Evolutionary conservation across 2,888 invertebrate genomes (phyloP).

Genomic region (Sipha maydis): DNA sequence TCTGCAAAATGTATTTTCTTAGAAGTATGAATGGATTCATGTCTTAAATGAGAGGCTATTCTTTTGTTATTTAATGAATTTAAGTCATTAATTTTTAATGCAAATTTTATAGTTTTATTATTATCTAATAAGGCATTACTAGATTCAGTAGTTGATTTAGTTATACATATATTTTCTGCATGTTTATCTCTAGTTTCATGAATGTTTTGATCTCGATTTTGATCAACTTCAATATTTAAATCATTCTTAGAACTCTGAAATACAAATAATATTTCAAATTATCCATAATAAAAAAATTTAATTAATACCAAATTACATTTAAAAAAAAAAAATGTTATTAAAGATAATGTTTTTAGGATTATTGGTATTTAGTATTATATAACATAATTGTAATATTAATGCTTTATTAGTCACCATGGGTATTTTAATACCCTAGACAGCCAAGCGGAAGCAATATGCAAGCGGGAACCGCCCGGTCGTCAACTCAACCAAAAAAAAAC

Average conservation of each 20-base stretch:
- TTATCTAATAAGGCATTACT: background rate
- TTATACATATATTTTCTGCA: background rate
- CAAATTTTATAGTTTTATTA: slow-evolving; percentile 37
- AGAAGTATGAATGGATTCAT: slow-evolving; percentile 74
- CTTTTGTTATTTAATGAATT: background rate
- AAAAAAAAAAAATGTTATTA: background rate
- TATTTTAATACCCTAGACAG: too few species aligned
- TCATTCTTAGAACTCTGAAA: background rate
- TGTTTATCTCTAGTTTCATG: background rate
- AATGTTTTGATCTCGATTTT: too few species aligned
- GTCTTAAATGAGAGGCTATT: background rate
- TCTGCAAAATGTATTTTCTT: slow-evolving; percentile 71
- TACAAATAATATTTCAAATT: background rate
- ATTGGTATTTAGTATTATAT: too few species aligned
- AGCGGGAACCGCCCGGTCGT: too few species aligned
- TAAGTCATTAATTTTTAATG: slow-evolving; percentile 47
- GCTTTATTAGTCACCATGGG: too few species aligned
- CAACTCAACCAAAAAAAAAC: too few species aligned
- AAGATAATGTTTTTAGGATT: too few species aligned
- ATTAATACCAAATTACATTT: background rate
- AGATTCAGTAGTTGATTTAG: background rate
- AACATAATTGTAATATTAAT: too few species aligned
- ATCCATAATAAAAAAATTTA: background rate
- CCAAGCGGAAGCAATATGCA: too few species aligned
- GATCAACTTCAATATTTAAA: background rate